These are phyloP conservation scores for Ciconia boyciana DNA, from an alignment of 2,113 vertebrate species.

Conservation along the genomic window DNA sequence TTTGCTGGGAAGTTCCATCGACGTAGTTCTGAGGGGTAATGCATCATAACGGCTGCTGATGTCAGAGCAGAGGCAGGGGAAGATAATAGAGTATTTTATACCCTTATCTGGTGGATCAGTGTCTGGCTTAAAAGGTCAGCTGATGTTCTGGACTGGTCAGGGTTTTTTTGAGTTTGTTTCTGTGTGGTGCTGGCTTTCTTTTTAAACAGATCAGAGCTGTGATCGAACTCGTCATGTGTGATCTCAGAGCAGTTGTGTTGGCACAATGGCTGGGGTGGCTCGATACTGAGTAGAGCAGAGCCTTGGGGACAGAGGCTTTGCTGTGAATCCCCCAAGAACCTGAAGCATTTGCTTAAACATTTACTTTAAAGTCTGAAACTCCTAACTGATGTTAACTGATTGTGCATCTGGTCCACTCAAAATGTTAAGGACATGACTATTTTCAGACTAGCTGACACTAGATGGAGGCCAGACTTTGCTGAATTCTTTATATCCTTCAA, in stretches of 20 bases:
- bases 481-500: not conserved
- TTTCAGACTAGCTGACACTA: slow-evolving; percentile 11
- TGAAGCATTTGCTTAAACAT: not conserved
- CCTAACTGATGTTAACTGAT: not conserved
- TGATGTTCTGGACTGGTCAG: not conserved
- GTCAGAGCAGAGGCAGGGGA: not conserved
- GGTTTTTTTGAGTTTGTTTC: not conserved
- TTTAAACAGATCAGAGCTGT: not conserved
- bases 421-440: not conserved
- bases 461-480: slow-evolving; percentile 8
- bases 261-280: not conserved
- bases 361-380: not conserved
- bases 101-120: not conserved
- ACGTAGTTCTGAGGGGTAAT: not conserved
- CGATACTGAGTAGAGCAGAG: not conserved
- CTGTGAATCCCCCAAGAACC: too few species aligned
- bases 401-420: not conserved
- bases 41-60: not conserved
- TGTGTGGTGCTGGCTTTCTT: not conserved
- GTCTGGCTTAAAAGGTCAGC: not conserved
- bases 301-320: not conserved
- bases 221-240: not conserved
- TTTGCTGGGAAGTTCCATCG: not conserved
- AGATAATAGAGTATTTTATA: not conserved
- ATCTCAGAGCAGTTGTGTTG: not conserved